Percentiles rank a stretch among this genome's conserved stretches.
phyloP scores from a whole-genome alignment of 2,888 invertebrate genomes.

The Ferrisia virgata region DNA sequence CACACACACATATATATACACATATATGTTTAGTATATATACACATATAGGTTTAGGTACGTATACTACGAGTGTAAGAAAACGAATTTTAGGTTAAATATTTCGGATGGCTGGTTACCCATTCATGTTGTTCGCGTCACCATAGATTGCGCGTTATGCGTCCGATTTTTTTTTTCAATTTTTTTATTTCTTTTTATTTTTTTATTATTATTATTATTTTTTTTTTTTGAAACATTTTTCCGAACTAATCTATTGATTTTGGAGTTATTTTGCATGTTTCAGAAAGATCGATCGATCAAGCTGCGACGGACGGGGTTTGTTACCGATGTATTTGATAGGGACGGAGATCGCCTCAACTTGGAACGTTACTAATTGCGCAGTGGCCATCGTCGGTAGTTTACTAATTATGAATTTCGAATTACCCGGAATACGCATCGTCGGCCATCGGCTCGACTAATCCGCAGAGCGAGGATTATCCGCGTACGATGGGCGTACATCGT shows the following conservation, averaged over 20 bases:
- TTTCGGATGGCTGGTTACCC: not conserved
- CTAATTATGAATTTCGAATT: not conserved
- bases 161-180: too few species aligned
- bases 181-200: too few species aligned
- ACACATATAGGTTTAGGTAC: too few species aligned
- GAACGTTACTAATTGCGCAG: not conserved
- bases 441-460: not conserved
- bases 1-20: too few species aligned
- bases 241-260: not conserved
- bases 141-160: not conserved
- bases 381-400: not conserved
- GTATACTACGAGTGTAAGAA: too few species aligned
- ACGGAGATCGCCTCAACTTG: not conserved
- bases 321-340: not conserved
- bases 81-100: not conserved
- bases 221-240: not conserved
- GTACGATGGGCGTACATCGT: slow-evolving; percentile 2
- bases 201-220: too few species aligned
- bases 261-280: not conserved
- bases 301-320: not conserved
- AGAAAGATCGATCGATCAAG: not conserved
- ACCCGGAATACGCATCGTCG: not conserved
- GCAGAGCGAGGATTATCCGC: not conserved
- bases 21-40: not conserved
- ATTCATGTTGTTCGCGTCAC: not conserved